phyloP scores from a whole-genome alignment of 1,140 invertebrate genomes.

The Hyposmocoma kahamanoa region DNA sequence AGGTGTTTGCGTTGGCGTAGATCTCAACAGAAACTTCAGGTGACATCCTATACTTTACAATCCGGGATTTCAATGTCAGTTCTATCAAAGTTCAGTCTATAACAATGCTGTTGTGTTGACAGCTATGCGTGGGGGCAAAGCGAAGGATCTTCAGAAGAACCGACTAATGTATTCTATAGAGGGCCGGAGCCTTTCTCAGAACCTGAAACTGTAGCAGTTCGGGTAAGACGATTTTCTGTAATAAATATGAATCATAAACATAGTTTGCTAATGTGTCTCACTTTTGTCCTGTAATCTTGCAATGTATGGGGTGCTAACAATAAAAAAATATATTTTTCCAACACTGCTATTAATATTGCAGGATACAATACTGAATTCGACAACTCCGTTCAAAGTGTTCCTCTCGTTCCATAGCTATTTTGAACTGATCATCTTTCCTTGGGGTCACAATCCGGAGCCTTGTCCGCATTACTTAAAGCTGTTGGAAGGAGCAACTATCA shows the following conservation, averaged over 20 bases:
- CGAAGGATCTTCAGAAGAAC: conserved; percentile 86
- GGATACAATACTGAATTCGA: conserved; percentile 73
- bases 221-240: no score
- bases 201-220: conserved; percentile 87
- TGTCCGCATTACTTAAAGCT: conserved; percentile 83
- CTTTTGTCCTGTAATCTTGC: no score
- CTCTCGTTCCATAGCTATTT: conserved; percentile 92
- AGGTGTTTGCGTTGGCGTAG: conserved; percentile 80
- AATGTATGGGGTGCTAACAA: no score
- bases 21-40: conserved; percentile 88
- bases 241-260: no score
- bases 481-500: conserved; percentile 47
- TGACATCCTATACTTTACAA: conserved; percentile 14
- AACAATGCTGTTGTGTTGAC: not conserved
- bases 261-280: no score
- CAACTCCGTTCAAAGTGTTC: conserved; percentile 80
- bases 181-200: conserved; percentile 93
- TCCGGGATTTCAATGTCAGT: conserved; percentile 1
- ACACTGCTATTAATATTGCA: conserved; percentile 35
- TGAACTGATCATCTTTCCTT: conserved; percentile 90
- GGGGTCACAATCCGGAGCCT: conserved; percentile 82
- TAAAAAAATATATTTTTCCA: no score
- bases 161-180: conserved; percentile 90
- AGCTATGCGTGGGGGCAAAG: conserved; percentile 83
- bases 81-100: not conserved